Percentiles rank a stretch among this genome's conserved stretches.
These are phyloP conservation scores for Anolis apletophallus DNA, from an alignment of 2,797 vertebrate species.

Conservation along the genomic window DNA sequence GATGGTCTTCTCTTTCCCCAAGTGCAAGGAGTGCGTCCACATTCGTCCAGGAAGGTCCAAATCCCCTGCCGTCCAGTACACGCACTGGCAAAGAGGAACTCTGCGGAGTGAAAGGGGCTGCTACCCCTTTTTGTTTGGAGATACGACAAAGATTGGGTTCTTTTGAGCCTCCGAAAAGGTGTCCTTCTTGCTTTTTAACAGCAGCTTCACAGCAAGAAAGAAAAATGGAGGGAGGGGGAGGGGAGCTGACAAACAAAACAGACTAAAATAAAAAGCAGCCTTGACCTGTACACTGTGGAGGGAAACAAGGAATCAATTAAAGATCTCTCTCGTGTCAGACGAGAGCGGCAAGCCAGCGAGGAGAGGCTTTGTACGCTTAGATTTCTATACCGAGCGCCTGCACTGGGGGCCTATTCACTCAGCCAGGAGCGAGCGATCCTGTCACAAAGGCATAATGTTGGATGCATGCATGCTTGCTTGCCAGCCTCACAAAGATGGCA, in stretches of 20 bases:
- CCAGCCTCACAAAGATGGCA: not conserved
- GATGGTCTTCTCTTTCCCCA: too few species aligned
- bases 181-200: not conserved
- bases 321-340: not conserved
- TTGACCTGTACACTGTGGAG: not conserved
- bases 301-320: slow-evolving; percentile 1
- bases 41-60: not conserved
- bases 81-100: fast-evolving
- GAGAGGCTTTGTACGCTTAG: not conserved
- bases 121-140: fast-evolving
- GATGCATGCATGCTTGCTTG: not conserved
- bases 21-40: not conserved
- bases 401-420: not conserved
- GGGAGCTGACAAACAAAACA: not conserved
- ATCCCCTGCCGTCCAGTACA: not conserved
- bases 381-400: not conserved
- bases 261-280: slow-evolving; percentile 3
- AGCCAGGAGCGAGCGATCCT: fast-evolving
- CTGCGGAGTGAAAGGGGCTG: fast-evolving
- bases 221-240: not conserved
- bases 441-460: not conserved
- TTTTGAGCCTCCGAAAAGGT: not conserved
- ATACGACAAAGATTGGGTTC: not conserved
- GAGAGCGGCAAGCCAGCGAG: not conserved
- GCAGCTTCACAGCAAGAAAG: not conserved